phyloP scores from a whole-genome alignment of 2,113 vertebrate genomes.

The Hystrix brachyura region DNA sequence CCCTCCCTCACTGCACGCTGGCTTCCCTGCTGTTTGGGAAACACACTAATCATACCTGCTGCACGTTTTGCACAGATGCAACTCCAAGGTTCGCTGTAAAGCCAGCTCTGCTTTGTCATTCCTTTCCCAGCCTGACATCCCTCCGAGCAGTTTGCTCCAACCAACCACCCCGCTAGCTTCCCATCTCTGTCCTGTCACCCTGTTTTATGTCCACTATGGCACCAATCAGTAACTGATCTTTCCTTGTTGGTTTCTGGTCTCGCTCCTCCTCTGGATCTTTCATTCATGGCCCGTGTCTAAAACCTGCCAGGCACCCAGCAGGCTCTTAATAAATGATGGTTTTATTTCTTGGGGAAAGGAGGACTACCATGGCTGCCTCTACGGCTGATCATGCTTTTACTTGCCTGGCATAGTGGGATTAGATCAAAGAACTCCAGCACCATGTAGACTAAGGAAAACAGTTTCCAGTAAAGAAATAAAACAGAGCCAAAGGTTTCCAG shows the following conservation, averaged over 20 bases:
- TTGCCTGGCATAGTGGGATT: background rate
- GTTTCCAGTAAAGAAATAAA: background rate
- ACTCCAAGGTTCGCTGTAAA: background rate
- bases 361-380: background rate
- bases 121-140: background rate
- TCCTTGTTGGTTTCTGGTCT: background rate
- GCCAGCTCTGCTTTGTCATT: background rate
- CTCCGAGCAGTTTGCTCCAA: background rate
- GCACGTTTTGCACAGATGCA: background rate
- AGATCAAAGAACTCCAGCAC: background rate
- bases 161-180: background rate
- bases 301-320: background rate
- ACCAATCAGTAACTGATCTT: background rate
- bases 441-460: background rate
- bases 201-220: background rate
- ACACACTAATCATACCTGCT: background rate
- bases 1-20: background rate
- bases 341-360: background rate
- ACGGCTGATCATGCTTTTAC: background rate
- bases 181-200: background rate
- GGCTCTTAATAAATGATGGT: background rate
- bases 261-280: background rate
- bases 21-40: background rate
- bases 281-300: background rate
- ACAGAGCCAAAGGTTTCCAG: background rate